phyloP scores from a whole-genome alignment of 2,113 vertebrate genomes.

The Promerops cafer region DNA sequence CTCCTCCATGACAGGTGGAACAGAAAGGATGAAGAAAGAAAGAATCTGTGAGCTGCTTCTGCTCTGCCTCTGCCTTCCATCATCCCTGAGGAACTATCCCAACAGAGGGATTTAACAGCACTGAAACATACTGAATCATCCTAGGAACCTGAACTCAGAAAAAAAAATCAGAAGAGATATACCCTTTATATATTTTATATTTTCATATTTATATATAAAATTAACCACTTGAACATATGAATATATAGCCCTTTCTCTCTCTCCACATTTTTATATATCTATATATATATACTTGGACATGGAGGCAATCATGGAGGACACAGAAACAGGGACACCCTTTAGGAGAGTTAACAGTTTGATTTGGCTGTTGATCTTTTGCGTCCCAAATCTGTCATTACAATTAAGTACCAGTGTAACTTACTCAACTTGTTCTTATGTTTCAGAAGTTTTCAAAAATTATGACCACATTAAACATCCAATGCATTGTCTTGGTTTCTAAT shows the following conservation, averaged over 20 bases:
- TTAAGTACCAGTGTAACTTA: neutral
- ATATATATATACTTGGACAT: fast-evolving
- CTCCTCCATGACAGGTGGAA: neutral
- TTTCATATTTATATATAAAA: neutral
- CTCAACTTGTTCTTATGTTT: neutral
- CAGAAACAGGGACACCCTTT: neutral
- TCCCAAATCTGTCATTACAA: neutral
- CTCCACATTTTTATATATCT: too few relatives aligned
- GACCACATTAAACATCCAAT: neutral
- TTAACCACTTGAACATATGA: neutral
- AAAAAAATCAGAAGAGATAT: neutral
- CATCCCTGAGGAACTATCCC: neutral
- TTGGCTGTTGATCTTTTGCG: neutral
- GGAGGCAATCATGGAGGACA: too few relatives aligned
- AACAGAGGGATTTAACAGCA: neutral
- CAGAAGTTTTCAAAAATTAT: neutral
- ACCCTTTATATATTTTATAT: neutral
- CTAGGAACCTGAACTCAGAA: neutral
- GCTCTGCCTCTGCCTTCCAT: neutral
- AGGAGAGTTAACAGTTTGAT: neutral
- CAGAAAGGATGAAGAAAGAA: neutral
- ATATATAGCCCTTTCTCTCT: neutral
- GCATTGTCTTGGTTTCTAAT: neutral
- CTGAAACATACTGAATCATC: neutral
- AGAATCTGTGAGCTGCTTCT: neutral